A percentile compares a stretch with the other conserved stretches of the same genome.
Conservation (phyloP, 2,113 vertebrate genomes). For the Pseudonaja textilis region DNA sequence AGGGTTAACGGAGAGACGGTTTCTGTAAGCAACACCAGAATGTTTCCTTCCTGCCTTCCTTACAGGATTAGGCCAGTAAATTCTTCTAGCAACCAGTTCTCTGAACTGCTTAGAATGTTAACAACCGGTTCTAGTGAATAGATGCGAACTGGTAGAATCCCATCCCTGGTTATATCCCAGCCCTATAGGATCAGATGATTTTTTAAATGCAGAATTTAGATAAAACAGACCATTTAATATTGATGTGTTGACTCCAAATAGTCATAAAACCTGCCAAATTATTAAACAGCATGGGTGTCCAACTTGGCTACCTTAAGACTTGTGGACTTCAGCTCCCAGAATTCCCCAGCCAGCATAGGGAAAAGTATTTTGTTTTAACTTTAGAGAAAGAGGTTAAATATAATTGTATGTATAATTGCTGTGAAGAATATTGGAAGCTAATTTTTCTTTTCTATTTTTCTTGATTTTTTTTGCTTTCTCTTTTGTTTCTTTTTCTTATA, state of each 20-base stretch:
- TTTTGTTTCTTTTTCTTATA: too few relatives aligned
- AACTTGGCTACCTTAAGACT: neutral
- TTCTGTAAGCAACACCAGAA: too few relatives aligned
- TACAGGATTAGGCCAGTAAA: too few relatives aligned
- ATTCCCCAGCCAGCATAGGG: neutral
- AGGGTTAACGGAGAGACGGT: too few relatives aligned
- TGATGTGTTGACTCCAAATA: neutral
- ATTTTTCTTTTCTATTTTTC: too few relatives aligned
- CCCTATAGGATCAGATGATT: slow-evolving; percentile 29
- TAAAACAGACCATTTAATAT: neutral
- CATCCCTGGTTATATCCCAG: slow-evolving; percentile 34
- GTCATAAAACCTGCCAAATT: fast-evolving
- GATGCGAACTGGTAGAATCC: too few relatives aligned
- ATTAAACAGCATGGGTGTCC: neutral
- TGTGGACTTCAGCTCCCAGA: neutral
- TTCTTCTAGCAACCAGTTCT: too few relatives aligned
- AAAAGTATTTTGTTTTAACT: neutral
- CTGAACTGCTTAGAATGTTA: too few relatives aligned
- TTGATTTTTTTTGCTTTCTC: too few relatives aligned
- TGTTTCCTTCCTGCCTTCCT: too few relatives aligned
- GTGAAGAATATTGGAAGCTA: neutral
- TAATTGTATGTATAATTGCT: neutral
- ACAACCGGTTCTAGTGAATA: too few relatives aligned
- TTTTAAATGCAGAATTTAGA: neutral
- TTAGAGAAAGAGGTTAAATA: neutral